phyloP scores from a whole-genome alignment of 2,113 vertebrate genomes.

The Phalacrocorax brasilianus region DNA sequence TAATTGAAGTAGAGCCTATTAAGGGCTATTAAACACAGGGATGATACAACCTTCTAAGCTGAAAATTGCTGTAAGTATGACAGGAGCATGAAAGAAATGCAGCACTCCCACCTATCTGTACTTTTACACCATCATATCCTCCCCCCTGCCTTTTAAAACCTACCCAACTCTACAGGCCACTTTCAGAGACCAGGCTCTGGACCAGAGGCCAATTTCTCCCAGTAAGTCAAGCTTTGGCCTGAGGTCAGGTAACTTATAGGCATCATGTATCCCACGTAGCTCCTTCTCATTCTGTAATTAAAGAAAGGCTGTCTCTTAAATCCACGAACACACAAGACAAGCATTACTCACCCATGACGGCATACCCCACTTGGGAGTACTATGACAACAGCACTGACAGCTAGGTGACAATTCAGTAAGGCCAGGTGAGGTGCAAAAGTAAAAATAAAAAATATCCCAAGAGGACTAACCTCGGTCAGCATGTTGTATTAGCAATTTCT shows the following conservation, averaged over 20 bases:
- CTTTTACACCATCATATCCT: background rate
- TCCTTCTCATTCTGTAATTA: background rate
- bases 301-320: background rate
- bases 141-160: background rate
- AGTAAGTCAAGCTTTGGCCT: background rate
- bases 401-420: background rate
- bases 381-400: background rate
- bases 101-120: background rate
- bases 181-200: background rate
- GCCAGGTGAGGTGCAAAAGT: background rate
- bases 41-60: background rate
- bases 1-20: background rate
- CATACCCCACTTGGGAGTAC: background rate
- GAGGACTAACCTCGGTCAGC: background rate
- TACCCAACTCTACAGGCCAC: background rate
- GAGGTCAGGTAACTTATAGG: background rate
- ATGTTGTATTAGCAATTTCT: background rate
- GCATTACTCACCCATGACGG: background rate
- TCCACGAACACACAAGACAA: background rate
- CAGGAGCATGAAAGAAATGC: background rate
- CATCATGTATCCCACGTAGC: background rate
- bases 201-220: background rate
- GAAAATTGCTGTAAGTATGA: background rate
- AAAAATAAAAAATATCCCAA: background rate
- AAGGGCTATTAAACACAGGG: background rate